Evolutionary conservation across 2,888 invertebrate species (phyloP).

Genomic region (Cylloceria caligata): DNA sequence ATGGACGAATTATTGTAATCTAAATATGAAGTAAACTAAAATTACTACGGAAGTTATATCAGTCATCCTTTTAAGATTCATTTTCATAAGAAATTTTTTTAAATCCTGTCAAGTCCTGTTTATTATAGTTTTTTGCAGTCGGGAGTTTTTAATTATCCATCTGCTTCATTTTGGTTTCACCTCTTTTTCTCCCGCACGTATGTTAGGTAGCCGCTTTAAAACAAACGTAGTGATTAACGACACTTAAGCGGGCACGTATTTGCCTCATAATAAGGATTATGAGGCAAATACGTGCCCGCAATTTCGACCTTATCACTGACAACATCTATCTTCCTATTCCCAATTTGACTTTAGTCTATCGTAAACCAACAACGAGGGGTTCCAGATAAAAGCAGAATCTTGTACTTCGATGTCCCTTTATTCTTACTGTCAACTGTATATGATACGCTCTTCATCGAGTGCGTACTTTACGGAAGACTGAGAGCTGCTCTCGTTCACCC

Average conservation of each 20-base stretch:
- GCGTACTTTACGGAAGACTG: not conserved
- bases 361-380: not conserved
- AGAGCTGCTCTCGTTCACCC: slow-evolving; percentile 21
- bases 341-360: not conserved
- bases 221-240: not conserved
- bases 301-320: not conserved
- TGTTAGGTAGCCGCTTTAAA: not conserved
- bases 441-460: not conserved
- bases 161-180: too few relatives aligned
- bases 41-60: too few relatives aligned
- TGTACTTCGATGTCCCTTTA: not conserved
- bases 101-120: too few relatives aligned
- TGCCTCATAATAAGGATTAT: too few relatives aligned
- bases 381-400: not conserved
- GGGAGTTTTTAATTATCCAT: too few relatives aligned
- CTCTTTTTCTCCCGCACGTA: not conserved
- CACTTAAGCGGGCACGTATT: not conserved
- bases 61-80: too few relatives aligned
- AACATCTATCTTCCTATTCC: not conserved
- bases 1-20: too few relatives aligned
- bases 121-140: too few relatives aligned
- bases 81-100: too few relatives aligned
- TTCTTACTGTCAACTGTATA: not conserved
- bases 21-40: too few relatives aligned
- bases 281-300: not conserved